Conservation (phyloP, 2,888 invertebrate genomes). For the Lasioglossum morio region DNA sequence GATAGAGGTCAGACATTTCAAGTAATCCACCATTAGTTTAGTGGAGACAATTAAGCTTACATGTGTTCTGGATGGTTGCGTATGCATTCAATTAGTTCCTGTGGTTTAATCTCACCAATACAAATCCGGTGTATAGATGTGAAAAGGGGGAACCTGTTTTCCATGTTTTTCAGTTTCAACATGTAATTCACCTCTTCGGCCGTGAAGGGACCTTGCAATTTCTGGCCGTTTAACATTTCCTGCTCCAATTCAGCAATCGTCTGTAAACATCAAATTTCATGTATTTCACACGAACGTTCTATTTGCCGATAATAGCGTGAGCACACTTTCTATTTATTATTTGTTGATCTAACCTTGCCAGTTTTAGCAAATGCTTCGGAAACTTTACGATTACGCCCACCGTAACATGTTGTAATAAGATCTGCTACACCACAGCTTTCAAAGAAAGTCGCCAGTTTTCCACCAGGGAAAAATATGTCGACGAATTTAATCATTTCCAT, state of each 20-base stretch:
- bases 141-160: conserved; percentile 97
- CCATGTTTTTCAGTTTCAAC: conserved; percentile 94
- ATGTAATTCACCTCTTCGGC: conserved; percentile 98
- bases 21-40: conserved; percentile 56
- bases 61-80: conserved; percentile 98
- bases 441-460: conserved; percentile 97
- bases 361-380: conserved; percentile 98
- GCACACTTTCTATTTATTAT: not conserved
- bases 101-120: conserved; percentile 91
- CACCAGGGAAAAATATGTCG: conserved; percentile 95
- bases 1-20: conserved; percentile 30
- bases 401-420: conserved; percentile 99
- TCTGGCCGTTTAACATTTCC: conserved; percentile 99
- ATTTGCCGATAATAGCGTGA: not conserved
- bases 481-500: conserved; percentile 99
- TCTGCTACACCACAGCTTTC: conserved; percentile 99
- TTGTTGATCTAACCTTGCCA: conserved; percentile 88
- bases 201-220: conserved; percentile 98
- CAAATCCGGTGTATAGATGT: conserved; percentile 98
- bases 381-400: conserved; percentile 97
- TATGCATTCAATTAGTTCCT: conserved; percentile 95
- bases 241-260: conserved; percentile 95
- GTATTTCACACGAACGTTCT: not conserved
- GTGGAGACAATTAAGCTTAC: conserved; percentile 69
- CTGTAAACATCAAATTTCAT: conserved; percentile 76